Evolutionary conservation across 2,797 vertebrate species (phyloP), one percentile per base, ranked within the genome.

Genomic region (Ceyx erithaca): DNA sequence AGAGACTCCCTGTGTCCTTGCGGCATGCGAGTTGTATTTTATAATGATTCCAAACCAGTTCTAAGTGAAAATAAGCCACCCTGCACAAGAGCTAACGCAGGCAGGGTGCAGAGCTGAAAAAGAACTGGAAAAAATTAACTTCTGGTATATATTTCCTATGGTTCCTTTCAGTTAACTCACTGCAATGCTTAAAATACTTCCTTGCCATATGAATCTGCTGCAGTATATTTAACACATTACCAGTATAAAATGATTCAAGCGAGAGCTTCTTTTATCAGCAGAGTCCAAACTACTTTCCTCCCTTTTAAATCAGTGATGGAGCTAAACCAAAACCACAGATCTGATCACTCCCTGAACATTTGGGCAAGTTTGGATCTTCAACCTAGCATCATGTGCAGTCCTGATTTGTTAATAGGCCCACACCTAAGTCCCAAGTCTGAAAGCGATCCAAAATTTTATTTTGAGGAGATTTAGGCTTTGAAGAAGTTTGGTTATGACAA

Each of bases 111-210:
- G 76, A 80, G 80, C 81, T 75, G 84, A 62, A 83, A 85, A 94
- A 93, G 92, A 96, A 92, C 97, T 97, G 97, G 97, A 96, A 97
- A 92, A 95, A 93, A 96, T 96, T 97, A 97, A 93, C 96, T 96
- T 92, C 31, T 90, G 63, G 59, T 94, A 87, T 96, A 93, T 95
- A 96, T 97, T 97, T 97, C 96, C 87, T 96, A 91, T 86, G 88
- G 73, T 90, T 93, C 89, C 80, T 91, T 94, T 85, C 89, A 93
- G 68, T 92, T 95, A 95, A 92, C 73, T 96, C 59, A 52, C 80
- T 51, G 63, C 79, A 87, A 69, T 77, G 79, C 90, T 94, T 94
- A 85, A 90, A 87, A 77, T 92, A 85, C 82, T 93, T 94, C 89
- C 92, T 86, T 63, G 69, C 95, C 96, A 92, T 92, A 64, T 92